Evolutionary conservation across 1,140 invertebrate species (phyloP).

Genomic region (Macrobrachium nipponense): DNA sequence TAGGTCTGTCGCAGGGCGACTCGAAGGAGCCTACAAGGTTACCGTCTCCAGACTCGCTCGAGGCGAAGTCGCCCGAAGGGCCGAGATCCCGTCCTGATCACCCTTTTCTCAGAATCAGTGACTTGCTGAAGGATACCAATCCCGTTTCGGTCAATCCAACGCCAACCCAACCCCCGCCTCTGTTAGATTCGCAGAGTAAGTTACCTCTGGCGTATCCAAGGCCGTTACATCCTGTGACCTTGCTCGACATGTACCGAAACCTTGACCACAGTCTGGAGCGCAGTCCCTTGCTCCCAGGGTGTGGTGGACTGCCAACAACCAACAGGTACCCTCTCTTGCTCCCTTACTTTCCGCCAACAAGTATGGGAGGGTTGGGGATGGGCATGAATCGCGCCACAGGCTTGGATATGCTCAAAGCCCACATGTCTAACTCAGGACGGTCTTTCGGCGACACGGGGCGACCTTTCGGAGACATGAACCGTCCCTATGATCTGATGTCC

Average conservation of each 20-base stretch:
- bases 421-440: constrained; percentile 44
- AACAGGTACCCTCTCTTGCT: constrained; percentile 57
- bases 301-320: constrained; percentile 24
- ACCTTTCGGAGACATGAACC: constrained; percentile 62
- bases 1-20: constrained; percentile 36
- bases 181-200: constrained; percentile 65
- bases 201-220: constrained; percentile 55
- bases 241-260: constrained; percentile 63
- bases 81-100: constrained; percentile 52
- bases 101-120: constrained; percentile 55
- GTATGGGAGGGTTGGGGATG: constrained; percentile 55
- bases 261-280: constrained; percentile 56
- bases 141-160: constrained; percentile 60
- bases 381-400: constrained; percentile 56
- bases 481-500: constrained; percentile 58
- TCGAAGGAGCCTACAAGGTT: constrained; percentile 32
- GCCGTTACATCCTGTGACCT: constrained; percentile 51
- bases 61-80: constrained; percentile 32
- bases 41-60: constrained; percentile 24
- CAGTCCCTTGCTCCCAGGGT: constrained; percentile 43
- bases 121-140: constrained; percentile 56
- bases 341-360: constrained; percentile 59
- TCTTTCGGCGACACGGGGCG: constrained; percentile 21
- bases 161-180: constrained; percentile 62
- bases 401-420: constrained; percentile 62